phyloP scores from a whole-genome alignment of 2,797 vertebrate genomes.

The Tamandua tetradactyla region DNA sequence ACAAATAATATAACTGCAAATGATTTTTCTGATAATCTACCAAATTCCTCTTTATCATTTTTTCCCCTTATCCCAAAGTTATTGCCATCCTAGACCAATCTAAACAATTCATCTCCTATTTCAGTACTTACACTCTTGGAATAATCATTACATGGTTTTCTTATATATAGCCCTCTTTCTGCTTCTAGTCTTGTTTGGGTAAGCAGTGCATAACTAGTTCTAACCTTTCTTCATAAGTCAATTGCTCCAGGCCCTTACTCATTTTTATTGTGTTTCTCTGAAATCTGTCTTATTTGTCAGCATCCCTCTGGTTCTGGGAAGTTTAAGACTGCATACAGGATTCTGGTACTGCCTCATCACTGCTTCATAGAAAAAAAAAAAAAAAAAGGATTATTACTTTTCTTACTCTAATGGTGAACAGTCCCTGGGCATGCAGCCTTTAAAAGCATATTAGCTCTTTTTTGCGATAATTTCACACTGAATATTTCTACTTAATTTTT shows the following conservation, averaged over 20 bases:
- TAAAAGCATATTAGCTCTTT: not conserved
- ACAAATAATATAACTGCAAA: not conserved
- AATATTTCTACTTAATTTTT: slow-evolving; percentile 6
- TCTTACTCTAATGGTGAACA: not conserved
- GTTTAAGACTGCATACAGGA: not conserved
- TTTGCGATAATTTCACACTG: not conserved
- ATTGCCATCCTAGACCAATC: slow-evolving; percentile 12
- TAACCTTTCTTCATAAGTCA: slow-evolving; percentile 64
- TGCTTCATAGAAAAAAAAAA: not conserved
- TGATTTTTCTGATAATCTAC: slow-evolving; percentile 37
- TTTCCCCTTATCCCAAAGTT: not conserved
- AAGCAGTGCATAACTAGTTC: slow-evolving; percentile 61
- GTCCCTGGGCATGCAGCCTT: not conserved
- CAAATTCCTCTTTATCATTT: slow-evolving; percentile 37
- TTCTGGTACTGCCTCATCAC: not conserved
- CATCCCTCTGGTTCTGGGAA: slow-evolving; percentile 30
- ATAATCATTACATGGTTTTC: slow-evolving; percentile 53
- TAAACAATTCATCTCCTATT: slow-evolving; percentile 59
- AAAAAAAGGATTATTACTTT: not conserved
- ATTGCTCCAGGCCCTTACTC: slow-evolving; percentile 32
- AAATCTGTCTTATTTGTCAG: slow-evolving; percentile 64
- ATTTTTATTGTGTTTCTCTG: slow-evolving; percentile 67
- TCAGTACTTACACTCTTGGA: slow-evolving; percentile 60
- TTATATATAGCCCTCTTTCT: slow-evolving; percentile 52
- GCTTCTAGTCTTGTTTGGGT: slow-evolving; percentile 59